A percentile compares a stretch with the other conserved stretches of the same genome.
phyloP scores from a whole-genome alignment of 2,797 vertebrate genomes.

The Chrysolophus pictus region DNA sequence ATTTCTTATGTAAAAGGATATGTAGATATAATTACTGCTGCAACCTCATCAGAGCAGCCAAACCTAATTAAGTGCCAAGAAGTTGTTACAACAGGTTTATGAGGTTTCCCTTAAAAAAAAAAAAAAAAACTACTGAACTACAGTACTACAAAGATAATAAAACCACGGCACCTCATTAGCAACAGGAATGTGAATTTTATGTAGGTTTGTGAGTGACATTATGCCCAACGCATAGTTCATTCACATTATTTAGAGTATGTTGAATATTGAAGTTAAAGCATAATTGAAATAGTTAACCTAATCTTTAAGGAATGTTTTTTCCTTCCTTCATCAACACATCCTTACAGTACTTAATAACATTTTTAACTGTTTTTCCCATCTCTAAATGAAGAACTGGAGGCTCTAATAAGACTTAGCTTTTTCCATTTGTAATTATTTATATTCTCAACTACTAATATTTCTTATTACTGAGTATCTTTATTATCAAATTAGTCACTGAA shows the following conservation, averaged over 20 bases:
- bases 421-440: background rate
- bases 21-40: slow-evolving; percentile 37
- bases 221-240: background rate
- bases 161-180: background rate
- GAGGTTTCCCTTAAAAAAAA: background rate
- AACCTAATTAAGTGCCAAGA: slow-evolving; percentile 46
- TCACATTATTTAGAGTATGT: background rate
- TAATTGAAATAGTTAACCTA: background rate
- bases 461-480: background rate
- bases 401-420: background rate
- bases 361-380: background rate
- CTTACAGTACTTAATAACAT: background rate
- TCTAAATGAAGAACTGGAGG: background rate
- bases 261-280: background rate
- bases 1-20: slow-evolving; percentile 31
- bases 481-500: background rate
- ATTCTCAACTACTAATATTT: background rate
- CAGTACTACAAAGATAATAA: background rate
- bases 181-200: background rate
- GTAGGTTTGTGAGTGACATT: background rate
- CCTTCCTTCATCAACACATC: background rate
- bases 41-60: slow-evolving; percentile 38
- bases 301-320: background rate
- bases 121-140: background rate
- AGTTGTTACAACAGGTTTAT: slow-evolving; percentile 8